Evolutionary conservation across 2,113 vertebrate genomes (phyloP).

Genomic region (Circaetus gallicus): DNA sequence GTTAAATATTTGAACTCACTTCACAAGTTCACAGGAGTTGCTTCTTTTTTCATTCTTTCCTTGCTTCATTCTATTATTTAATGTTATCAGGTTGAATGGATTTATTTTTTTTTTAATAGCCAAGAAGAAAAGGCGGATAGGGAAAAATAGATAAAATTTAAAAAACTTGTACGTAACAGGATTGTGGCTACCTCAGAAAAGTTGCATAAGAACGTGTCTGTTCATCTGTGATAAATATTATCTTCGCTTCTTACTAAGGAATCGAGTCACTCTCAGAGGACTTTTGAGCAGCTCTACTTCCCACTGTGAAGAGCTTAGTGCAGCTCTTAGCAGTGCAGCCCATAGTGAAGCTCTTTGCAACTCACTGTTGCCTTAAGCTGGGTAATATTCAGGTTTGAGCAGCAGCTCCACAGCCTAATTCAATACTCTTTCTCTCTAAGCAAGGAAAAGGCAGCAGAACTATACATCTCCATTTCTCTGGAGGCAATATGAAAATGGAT

Average conservation of each 20-base stretch:
- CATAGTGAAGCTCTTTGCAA: not conserved
- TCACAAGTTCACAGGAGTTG: not conserved
- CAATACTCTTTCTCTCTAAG: not conserved
- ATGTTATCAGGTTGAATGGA: not conserved
- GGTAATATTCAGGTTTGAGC: not conserved
- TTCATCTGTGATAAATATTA: not conserved
- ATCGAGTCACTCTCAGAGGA: not conserved
- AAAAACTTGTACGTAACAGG: fast-evolving
- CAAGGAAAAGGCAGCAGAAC: not conserved
- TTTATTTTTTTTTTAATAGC: not conserved
- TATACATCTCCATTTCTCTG: not conserved
- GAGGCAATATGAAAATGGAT: not conserved
- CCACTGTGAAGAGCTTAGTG: not conserved
- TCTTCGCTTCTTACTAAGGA: not conserved
- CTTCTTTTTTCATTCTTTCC: not conserved
- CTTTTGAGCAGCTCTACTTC: not conserved
- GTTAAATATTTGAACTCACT: not conserved
- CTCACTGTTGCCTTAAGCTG: not conserved
- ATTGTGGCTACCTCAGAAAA: not conserved
- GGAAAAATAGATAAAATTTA: not conserved
- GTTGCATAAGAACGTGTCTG: not conserved
- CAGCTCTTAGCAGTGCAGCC: not conserved
- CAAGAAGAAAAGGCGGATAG: not conserved
- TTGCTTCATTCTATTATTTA: not conserved
- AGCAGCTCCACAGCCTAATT: not conserved